phyloP scores from a whole-genome alignment of 2,888 invertebrate species.

The Epistrophe eligans region DNA sequence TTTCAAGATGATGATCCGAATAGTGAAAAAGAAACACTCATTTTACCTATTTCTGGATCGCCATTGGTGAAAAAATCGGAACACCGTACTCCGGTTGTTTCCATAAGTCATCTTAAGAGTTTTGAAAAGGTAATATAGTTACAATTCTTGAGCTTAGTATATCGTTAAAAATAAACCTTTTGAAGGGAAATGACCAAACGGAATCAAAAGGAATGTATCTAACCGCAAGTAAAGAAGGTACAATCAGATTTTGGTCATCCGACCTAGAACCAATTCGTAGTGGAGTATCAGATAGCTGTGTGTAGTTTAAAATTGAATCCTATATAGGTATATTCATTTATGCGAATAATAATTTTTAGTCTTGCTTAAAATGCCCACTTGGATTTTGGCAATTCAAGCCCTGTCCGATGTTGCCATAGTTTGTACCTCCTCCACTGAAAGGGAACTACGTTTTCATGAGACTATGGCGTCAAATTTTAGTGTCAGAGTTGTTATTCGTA shows the following conservation, averaged over 20 bases:
- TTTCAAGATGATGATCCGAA: constrained; percentile 88
- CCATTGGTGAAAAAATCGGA: constrained; percentile 87
- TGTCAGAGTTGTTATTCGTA: constrained; percentile 88
- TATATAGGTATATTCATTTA: not conserved
- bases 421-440: constrained; percentile 90
- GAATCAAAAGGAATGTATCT: constrained; percentile 89
- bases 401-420: constrained; percentile 91
- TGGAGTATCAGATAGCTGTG: constrained; percentile 87
- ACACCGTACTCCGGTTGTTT: constrained; percentile 89
- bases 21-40: constrained; percentile 86
- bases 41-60: constrained; percentile 86
- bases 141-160: not conserved
- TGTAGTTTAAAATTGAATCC: constrained; percentile 78
- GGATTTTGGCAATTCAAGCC: constrained; percentile 90
- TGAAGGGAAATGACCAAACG: constrained; percentile 77
- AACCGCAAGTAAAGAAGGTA: constrained; percentile 90
- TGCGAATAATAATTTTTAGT: constrained; percentile 83
- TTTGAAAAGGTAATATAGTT: constrained; percentile 39
- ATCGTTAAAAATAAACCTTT: not conserved
- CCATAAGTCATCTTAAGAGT: constrained; percentile 83
- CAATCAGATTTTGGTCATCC: constrained; percentile 91
- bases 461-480: constrained; percentile 90
- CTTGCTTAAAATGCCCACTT: constrained; percentile 87
- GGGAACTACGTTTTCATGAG: constrained; percentile 92
- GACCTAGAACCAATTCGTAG: constrained; percentile 88